These are phyloP conservation scores for Caenorhabditis macrosperma DNA, from an alignment of 2,888 invertebrate species.

Conservation along the genomic window DNA sequence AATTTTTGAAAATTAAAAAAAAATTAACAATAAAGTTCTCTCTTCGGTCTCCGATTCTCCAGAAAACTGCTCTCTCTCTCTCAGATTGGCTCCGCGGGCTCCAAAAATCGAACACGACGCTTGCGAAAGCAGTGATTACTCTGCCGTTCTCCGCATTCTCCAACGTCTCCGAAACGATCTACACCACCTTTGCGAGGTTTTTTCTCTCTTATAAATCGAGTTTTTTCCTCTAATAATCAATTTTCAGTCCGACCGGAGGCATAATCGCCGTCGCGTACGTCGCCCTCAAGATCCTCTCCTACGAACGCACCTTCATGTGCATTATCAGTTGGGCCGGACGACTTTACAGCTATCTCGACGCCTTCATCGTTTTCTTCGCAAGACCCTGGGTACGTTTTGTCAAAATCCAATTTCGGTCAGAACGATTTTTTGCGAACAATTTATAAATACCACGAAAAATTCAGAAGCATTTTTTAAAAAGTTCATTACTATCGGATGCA, in stretches of 20 bases:
- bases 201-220: too few species aligned
- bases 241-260: slow-evolving; percentile 71
- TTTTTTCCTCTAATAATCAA: slow-evolving; percentile 10
- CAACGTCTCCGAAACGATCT: slow-evolving; percentile 66
- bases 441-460: too few species aligned
- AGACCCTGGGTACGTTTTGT: slow-evolving; percentile 69
- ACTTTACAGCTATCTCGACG: slow-evolving; percentile 71
- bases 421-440: too few species aligned
- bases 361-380: slow-evolving; percentile 71
- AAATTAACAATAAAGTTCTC: too few species aligned
- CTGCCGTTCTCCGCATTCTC: slow-evolving; percentile 84
- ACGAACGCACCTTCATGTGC: slow-evolving; percentile 75
- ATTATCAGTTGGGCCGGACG: slow-evolving; percentile 72
- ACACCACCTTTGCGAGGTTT: slow-evolving; percentile 62
- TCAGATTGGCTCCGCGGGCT: slow-evolving; percentile 74
- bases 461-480: too few species aligned
- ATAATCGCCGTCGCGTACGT: slow-evolving; percentile 69
- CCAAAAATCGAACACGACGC: slow-evolving; percentile 81
- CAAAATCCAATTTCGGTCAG: too few species aligned
- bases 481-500: too few species aligned
- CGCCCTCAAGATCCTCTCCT: slow-evolving; percentile 75
- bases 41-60: too few species aligned
- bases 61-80: too few species aligned
- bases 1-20: background rate
- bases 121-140: slow-evolving; percentile 81